Conservation (phyloP, 2,113 vertebrate species). For the Psettodes erumei region DNA sequence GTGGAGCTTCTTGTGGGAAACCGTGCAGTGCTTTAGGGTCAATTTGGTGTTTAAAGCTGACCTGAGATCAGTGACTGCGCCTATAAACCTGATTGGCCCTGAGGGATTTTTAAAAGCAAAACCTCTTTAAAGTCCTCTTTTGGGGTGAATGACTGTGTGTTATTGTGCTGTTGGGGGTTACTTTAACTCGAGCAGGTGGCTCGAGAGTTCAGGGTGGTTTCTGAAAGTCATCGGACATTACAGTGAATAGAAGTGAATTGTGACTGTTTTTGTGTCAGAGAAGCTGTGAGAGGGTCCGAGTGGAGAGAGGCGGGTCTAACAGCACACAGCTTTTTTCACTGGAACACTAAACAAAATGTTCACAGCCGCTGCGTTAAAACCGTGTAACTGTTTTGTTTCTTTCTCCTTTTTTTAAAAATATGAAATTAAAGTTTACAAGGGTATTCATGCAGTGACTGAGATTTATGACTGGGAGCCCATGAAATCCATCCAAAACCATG, state of each 20-base stretch:
- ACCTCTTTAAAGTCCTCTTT: conserved; percentile 66
- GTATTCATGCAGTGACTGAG: conserved; percentile 45
- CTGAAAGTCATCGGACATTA: conserved; percentile 20
- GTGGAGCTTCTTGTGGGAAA: conserved; percentile 15
- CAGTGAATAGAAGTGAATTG: neutral
- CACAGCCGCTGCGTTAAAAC: neutral
- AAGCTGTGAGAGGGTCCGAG: neutral
- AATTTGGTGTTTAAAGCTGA: conserved; percentile 69
- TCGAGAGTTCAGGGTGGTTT: conserved; percentile 52
- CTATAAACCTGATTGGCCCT: conserved; percentile 71
- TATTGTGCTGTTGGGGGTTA: conserved; percentile 63
- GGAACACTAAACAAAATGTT: conserved; percentile 1
- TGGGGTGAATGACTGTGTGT: conserved; percentile 62
- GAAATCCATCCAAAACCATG: conserved; percentile 64
- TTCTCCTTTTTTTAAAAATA: conserved; percentile 33
- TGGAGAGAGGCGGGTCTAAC: neutral
- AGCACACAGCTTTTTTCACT: neutral
- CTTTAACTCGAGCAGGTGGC: conserved; percentile 71
- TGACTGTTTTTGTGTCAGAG: conserved; percentile 25
- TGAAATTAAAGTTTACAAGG: conserved; percentile 49
- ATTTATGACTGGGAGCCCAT: conserved; percentile 62
- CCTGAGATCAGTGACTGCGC: conserved; percentile 69
- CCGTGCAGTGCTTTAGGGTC: conserved; percentile 47
- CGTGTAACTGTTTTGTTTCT: conserved; percentile 14
- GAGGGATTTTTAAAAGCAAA: conserved; percentile 66